phyloP scores from a whole-genome alignment of 2,113 vertebrate species.

The Syrmaticus mikado region DNA sequence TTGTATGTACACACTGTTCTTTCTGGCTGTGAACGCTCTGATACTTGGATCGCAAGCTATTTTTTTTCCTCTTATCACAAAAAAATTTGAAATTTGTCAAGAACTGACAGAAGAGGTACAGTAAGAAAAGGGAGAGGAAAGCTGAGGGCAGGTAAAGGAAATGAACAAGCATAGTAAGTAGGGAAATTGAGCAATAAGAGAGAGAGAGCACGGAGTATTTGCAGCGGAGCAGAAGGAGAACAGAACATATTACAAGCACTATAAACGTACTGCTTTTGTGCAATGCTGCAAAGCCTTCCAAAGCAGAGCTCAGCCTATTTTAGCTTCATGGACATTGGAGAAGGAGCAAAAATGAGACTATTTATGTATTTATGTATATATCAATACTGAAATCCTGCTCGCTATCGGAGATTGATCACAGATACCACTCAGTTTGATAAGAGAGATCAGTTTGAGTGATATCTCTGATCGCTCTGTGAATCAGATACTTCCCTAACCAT shows the following conservation, averaged over 20 bases:
- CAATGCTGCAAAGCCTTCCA: not conserved
- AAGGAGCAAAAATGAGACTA: not conserved
- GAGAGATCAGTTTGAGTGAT: not conserved
- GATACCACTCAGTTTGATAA: not conserved
- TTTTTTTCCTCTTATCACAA: conserved; percentile 27
- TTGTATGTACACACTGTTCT: not conserved
- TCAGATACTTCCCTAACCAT: not conserved
- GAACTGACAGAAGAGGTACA: not conserved
- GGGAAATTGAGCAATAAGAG: not conserved
- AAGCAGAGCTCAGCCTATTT: not conserved
- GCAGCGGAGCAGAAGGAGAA: not conserved
- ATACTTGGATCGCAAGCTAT: not conserved
- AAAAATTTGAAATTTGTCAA: not conserved
- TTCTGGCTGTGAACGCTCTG: not conserved
- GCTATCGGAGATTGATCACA: not conserved
- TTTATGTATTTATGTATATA: accelerated
- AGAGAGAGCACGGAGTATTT: not conserved
- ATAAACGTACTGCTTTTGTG: not conserved
- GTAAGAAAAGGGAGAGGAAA: conserved; percentile 38
- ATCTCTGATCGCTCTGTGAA: accelerated
- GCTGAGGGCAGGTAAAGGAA: conserved; percentile 44
- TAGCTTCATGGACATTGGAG: not conserved
- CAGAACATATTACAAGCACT: accelerated
- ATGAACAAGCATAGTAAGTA: not conserved
- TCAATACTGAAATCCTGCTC: not conserved